Conservation (phyloP, 2,888 invertebrate species). For the Hedya salicella region DNA sequence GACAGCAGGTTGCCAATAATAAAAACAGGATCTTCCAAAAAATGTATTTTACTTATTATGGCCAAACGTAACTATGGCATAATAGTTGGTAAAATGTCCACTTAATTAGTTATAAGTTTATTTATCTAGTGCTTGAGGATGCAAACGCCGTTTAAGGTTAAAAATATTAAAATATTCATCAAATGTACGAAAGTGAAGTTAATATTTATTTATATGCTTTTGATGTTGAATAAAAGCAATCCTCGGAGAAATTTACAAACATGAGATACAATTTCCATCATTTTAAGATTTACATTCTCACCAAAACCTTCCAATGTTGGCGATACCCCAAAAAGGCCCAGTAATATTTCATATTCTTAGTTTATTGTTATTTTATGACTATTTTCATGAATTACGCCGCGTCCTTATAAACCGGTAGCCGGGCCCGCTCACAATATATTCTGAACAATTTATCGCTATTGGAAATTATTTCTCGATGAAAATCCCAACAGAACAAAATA, state of each 20-base stretch:
- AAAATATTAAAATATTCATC: too few species aligned
- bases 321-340: constrained; percentile 26
- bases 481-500: constrained; percentile 54
- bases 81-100: too few species aligned
- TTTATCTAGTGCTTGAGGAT: too few species aligned
- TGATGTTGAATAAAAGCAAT: not conserved
- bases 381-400: constrained; percentile 48
- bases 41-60: too few species aligned
- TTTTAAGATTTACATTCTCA: constrained; percentile 10
- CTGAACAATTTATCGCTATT: constrained; percentile 67
- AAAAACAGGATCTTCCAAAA: too few species aligned
- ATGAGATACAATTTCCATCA: not conserved
- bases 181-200: too few species aligned
- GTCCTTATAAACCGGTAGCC: constrained; percentile 61
- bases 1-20: too few species aligned
- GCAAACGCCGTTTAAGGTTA: too few species aligned
- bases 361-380: constrained; percentile 38
- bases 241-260: not conserved
- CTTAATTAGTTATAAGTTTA: too few species aligned
- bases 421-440: constrained; percentile 63
- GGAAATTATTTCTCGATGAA: constrained; percentile 72
- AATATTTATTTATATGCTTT: too few species aligned
- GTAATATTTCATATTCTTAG: constrained; percentile 18
- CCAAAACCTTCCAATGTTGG: constrained; percentile 2
- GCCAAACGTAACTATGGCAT: too few species aligned